Evolutionary conservation across 2,113 vertebrate species (phyloP).

Genomic region (Haemorhous mexicanus): DNA sequence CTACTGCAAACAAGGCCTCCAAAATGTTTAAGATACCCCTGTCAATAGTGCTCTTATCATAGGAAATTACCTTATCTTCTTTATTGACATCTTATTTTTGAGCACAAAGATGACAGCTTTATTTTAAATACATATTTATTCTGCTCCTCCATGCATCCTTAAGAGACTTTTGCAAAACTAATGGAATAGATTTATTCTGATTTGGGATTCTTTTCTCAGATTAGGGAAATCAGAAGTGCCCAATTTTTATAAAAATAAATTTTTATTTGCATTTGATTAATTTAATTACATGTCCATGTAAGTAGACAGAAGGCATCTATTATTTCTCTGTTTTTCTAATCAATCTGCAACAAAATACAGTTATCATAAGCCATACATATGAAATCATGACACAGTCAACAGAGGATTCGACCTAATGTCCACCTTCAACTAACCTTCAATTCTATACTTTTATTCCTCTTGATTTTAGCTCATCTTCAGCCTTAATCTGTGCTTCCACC

Average conservation of each 20-base stretch:
- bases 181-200: neutral
- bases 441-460: neutral
- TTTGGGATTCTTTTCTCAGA: neutral
- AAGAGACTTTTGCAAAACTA: neutral
- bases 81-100: neutral
- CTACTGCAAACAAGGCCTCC: neutral
- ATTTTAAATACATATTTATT: neutral
- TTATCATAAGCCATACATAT: neutral
- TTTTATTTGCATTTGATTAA: neutral
- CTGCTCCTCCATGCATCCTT: fast-evolving
- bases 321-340: neutral
- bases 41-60: neutral
- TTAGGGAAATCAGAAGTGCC: neutral
- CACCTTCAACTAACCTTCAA: neutral
- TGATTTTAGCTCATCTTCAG: neutral
- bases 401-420: fast-evolving
- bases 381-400: neutral
- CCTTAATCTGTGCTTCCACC: neutral
- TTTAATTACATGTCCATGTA: neutral
- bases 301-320: neutral
- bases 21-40: neutral
- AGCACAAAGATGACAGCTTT: neutral
- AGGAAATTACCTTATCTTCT: neutral
- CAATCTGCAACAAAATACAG: neutral
- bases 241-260: neutral